Base-by-base conservation (phyloP, 2,797 vertebrate genomes). In the Champsocephalus gunnari region DNA sequence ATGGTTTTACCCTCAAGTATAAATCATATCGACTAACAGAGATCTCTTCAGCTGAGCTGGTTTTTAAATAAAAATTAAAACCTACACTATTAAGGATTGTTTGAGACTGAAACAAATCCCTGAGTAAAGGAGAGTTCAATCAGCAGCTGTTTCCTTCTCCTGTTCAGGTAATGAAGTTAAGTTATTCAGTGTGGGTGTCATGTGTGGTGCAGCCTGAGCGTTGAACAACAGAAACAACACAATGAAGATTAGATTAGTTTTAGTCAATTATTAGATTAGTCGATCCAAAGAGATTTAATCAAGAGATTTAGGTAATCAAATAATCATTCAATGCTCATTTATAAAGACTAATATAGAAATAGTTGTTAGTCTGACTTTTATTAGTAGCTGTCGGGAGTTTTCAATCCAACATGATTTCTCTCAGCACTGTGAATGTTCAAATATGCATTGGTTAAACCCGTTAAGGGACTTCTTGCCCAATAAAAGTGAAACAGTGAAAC, bases 141-240 rank as follows among this genome's bases (percentile, higher is more conserved):
- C 63, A 24, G 54, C 71, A 84, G 64, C 71, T 71, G 76, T 64
- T 77, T 69, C 43, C 60, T 53, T 61, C 24, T 17, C 58, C 21
- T 67, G 43, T 38, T 66, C 47, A 44, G 61, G 55, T 83, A 61
- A 82, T 67, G 49, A 64, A 1, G 4, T 67, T 75, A 64, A 53
- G 14, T 41, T 63, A 34, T 58, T 77, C 4, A 60, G 70, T 11
- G 47, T 32, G 8, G 14, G 60, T 9, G 3, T 51, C 21, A 62
- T 57, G 34, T 38, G 11, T 28, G 43, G 0, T 50, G 2, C 43
- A 55, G n/a, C 38, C 28, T 12, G 16, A 63, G 38, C 9, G 47
- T 49, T 55, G 13, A 10, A 41, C n/a, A 3, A 11, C 19, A 41
- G 13, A 34, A 38, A 38, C 34, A 38, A 38, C 49, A 28, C 67